Conservation (phyloP, 2,113 vertebrate genomes). For the Tragelaphus imberbis region DNA sequence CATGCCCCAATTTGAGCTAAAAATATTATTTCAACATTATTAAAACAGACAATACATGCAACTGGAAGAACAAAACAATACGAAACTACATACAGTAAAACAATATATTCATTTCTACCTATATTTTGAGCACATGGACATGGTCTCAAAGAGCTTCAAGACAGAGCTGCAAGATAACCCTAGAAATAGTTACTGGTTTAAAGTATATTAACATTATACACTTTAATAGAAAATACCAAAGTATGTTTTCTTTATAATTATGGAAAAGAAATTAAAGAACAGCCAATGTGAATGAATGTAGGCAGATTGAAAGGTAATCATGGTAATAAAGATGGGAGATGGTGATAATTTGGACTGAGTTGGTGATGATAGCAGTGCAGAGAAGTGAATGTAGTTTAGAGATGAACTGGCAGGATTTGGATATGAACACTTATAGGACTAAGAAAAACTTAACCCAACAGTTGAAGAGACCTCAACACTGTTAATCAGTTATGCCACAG, state of each 20-base stretch:
- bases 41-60: neutral
- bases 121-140: neutral
- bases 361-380: neutral
- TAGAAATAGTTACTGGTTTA: neutral
- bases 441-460: neutral
- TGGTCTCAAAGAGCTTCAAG: neutral
- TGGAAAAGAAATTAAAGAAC: neutral
- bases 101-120: neutral
- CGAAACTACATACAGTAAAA: neutral
- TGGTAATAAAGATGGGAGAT: neutral
- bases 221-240: neutral
- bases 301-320: neutral
- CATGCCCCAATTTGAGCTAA: neutral
- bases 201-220: slow-evolving; percentile 8
- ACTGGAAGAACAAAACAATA: neutral
- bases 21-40: neutral
- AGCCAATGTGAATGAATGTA: neutral
- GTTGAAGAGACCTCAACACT: neutral
- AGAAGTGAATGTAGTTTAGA: neutral
- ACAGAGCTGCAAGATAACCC: neutral
- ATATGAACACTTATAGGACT: neutral
- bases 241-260: neutral
- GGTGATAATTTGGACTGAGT: neutral
- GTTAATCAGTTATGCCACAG: neutral
- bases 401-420: neutral